Conservation (phyloP, 2,888 invertebrate genomes). For the Dermolepida albohirtum region DNA sequence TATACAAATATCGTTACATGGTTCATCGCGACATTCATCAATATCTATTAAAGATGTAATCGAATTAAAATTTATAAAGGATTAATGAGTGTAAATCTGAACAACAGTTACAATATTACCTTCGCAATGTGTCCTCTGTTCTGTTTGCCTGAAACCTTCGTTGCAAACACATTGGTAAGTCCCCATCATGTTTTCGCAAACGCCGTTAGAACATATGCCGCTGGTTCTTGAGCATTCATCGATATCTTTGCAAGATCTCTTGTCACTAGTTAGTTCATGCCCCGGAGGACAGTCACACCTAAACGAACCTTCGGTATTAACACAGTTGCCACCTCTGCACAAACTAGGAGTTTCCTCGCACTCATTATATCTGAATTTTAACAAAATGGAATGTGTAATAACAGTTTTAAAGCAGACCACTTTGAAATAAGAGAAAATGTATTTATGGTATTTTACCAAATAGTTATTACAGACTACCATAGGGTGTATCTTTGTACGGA, state of each 20-base stretch:
- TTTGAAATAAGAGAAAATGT: too few relatives aligned
- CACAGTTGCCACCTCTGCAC: conserved; percentile 83
- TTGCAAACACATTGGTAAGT: conserved; percentile 91
- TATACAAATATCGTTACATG: conserved; percentile 82
- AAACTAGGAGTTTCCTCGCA: conserved; percentile 78
- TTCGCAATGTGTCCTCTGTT: conserved; percentile 85
- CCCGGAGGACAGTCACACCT: conserved; percentile 86
- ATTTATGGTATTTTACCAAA: too few relatives aligned
- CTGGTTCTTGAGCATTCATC: conserved; percentile 88
- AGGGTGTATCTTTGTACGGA: too few relatives aligned
- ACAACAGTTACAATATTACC: conserved; percentile 63
- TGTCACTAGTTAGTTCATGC: conserved; percentile 83
- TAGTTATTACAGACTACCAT: too few relatives aligned
- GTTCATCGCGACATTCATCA: conserved; percentile 81
- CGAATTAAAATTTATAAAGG: conserved; percentile 78
- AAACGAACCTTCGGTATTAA: conserved; percentile 83
- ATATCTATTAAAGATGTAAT: conserved; percentile 71
- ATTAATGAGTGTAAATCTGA: not conserved
- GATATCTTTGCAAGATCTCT: conserved; percentile 85
- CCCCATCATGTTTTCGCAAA: conserved; percentile 93
- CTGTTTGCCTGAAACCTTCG: conserved; percentile 85
- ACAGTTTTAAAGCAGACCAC: too few relatives aligned
- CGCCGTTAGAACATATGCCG: conserved; percentile 90
- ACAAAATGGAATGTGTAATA: too few relatives aligned
- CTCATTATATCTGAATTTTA: conserved; percentile 81